Percentiles rank a stretch among this genome's conserved stretches.
Evolutionary conservation across 2,797 vertebrate genomes (phyloP).

Genomic region (Myotis pilosus): DNA sequence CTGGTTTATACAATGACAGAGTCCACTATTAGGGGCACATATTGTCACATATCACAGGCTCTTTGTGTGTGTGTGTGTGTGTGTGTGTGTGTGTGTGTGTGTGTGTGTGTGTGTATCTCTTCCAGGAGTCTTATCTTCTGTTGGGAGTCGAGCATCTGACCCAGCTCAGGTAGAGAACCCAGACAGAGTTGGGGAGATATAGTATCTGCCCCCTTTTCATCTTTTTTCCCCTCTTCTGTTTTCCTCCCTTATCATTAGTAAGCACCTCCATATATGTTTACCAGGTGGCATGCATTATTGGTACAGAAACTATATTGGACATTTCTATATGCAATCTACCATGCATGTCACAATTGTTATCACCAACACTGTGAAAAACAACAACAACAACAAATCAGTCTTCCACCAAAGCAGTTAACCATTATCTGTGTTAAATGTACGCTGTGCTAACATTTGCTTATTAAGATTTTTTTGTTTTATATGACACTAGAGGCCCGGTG

Average conservation of each 20-base stretch:
- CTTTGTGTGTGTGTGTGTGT: background rate
- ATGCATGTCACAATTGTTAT: background rate
- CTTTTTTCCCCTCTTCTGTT: fast-evolving
- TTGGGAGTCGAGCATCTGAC: background rate
- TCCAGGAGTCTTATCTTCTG: background rate
- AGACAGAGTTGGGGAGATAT: background rate
- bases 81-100: background rate
- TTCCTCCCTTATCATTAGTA: background rate
- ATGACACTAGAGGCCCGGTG: background rate
- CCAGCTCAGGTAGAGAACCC: background rate
- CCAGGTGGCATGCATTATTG: background rate
- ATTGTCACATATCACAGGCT: background rate
- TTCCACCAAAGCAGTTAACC: background rate
- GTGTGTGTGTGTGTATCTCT: background rate
- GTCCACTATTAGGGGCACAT: background rate
- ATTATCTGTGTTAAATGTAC: slow-evolving; percentile 35
- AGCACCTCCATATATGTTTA: background rate
- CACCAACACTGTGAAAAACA: background rate
- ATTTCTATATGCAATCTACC: background rate
- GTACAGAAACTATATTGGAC: background rate
- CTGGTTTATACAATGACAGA: background rate
- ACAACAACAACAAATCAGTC: background rate
- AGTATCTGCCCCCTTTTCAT: background rate
- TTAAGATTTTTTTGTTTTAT: slow-evolving; percentile 41
- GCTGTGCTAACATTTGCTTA: slow-evolving; percentile 22